These are phyloP conservation scores for Eunapius fragilis DNA, from an alignment of 37 sponge, comb jelly and placozoan genomes.

Conservation along the genomic window DNA sequence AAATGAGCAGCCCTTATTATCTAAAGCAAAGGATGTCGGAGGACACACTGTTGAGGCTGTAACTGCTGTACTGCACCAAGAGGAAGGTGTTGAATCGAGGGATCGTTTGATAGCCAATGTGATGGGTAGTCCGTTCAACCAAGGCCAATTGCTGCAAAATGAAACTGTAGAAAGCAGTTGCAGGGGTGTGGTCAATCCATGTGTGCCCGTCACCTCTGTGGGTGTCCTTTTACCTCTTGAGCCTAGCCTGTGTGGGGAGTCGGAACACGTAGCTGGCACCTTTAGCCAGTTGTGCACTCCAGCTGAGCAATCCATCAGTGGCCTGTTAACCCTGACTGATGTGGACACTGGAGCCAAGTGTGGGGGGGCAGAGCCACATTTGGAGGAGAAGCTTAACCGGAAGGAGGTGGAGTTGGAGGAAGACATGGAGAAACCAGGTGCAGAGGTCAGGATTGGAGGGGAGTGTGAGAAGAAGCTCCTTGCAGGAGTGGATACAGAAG, in stretches of 20 bases:
- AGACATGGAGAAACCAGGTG: background rate
- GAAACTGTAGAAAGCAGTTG: background rate
- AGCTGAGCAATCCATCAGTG: too few relatives aligned
- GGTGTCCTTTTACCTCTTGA: too few relatives aligned
- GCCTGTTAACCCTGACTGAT: background rate
- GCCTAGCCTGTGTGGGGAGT: too few relatives aligned
- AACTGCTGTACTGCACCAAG: background rate
- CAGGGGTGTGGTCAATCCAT: too few relatives aligned
- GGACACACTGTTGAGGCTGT: background rate
- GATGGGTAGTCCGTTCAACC: too few relatives aligned
- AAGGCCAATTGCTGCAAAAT: slow-evolving; percentile 30
- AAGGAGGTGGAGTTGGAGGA: background rate
- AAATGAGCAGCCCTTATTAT: background rate
- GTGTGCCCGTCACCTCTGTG: too few relatives aligned
- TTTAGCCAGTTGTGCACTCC: too few relatives aligned
- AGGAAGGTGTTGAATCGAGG: background rate
- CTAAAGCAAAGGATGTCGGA: background rate
- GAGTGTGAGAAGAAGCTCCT: background rate
- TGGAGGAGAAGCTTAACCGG: background rate
- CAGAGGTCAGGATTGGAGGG: background rate
- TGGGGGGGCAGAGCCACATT: background rate
- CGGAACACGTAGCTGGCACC: too few relatives aligned
- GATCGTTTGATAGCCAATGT: background rate
- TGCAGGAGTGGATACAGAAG: background rate
- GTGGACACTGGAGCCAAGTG: background rate